Conservation (phyloP, 2,797 vertebrate genomes). For the Enteromius treurensis region DNA sequence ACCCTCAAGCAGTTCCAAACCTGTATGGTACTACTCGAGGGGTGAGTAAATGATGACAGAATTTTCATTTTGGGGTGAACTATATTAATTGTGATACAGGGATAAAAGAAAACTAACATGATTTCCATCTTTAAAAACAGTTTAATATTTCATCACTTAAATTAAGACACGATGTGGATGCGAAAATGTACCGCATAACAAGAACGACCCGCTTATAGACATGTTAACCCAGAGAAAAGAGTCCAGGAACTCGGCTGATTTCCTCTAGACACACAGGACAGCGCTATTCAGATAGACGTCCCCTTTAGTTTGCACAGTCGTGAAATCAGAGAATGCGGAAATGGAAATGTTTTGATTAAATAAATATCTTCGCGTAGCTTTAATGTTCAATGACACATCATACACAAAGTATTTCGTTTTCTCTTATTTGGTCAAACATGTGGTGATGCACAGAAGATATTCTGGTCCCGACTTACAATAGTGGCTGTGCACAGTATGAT, state of each 20-base stretch:
- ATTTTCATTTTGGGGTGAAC: too few relatives aligned
- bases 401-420: slow-evolving; percentile 25
- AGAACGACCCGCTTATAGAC: not conserved
- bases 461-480: slow-evolving; percentile 28
- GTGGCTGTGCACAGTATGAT: slow-evolving; percentile 33
- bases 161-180: not conserved
- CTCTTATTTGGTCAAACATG: slow-evolving; percentile 45
- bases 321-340: not conserved
- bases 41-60: too few relatives aligned
- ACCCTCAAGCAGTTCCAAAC: too few relatives aligned
- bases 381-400: slow-evolving; percentile 25
- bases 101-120: not conserved
- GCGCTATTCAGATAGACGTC: not conserved
- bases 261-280: not conserved
- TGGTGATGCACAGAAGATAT: slow-evolving; percentile 4
- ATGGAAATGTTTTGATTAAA: slow-evolving; percentile 15
- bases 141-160: not conserved
- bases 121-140: not conserved
- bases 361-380: slow-evolving; percentile 22
- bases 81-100: too few relatives aligned
- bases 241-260: slow-evolving; percentile 7
- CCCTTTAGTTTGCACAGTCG: not conserved
- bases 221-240: not conserved
- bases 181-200: slow-evolving; percentile 11
- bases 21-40: too few relatives aligned